Base-by-base conservation (phyloP, 2,797 vertebrate genomes). In the Mormyrus hasselquistii region DNA sequence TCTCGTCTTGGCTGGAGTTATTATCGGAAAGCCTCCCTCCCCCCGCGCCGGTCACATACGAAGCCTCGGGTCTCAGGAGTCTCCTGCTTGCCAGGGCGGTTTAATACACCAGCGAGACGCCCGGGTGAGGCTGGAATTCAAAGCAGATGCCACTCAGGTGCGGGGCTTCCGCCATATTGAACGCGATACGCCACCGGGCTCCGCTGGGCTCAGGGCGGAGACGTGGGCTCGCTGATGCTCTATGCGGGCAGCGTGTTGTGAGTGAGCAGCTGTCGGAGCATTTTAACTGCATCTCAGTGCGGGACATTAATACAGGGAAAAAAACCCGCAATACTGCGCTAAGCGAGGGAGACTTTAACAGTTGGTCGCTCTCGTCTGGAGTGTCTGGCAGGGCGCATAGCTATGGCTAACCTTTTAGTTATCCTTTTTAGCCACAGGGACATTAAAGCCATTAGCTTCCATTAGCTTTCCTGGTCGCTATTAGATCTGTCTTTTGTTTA, bases 221-320 rank as follows among this genome's bases (percentile, higher is more conserved):
- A 96, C 96, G 96, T 96, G 76, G 16, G 73, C 5, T 38, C 73
- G 5, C 38, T 1, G 19, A 82, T 82, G 34, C 69, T 38, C 34
- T 38, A 16, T 41, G 29, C 29, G 69, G 34, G 29, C 69, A 96
- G 96, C 95, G 91, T 97, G 97, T 97, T 97, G 97, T 98, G 97
- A 96, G 97, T 97, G 97, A 97, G 97, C 97, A 97, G 97, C 97
- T 98, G 98, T 97, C 96, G 94, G 95, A 97, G 97, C 97, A 97
- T 96, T 97, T 95, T 97, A 97, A 97, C 96, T 97, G 98, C 97
- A 62, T 55, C 53, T 96, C 96, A 96, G 97, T 97, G 97, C 97
- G 97, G 97, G 95, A 92, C 95, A 97, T 97, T 97, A 97, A 97
- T 97, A 97, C 95, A 97, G 97, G 95, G 97, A 97, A 97, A 95